Conservation (phyloP, 2,888 invertebrate genomes). For the Corbicula japonica region DNA sequence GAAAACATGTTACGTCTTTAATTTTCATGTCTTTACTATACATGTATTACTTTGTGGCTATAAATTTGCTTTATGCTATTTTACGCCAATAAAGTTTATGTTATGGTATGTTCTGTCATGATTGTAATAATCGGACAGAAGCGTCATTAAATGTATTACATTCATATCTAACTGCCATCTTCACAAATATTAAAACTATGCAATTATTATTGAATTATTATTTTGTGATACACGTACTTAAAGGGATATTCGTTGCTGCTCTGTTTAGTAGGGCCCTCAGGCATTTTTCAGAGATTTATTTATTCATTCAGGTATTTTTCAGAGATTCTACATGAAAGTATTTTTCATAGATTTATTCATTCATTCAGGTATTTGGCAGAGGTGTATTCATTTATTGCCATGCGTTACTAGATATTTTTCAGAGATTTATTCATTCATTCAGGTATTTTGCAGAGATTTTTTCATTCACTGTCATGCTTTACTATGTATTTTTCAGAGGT, state of each 20-base stretch:
- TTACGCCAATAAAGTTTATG: too few relatives aligned
- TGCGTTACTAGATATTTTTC: not conserved
- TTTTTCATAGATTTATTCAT: not conserved
- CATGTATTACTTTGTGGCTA: too few relatives aligned
- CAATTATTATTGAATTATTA: too few relatives aligned
- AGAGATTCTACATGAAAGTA: not conserved
- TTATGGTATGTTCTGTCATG: too few relatives aligned
- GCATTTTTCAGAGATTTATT: constrained; percentile 6
- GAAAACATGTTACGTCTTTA: too few relatives aligned
- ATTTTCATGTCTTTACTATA: too few relatives aligned
- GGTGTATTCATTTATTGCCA: not conserved
- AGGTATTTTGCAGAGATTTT: too few relatives aligned
- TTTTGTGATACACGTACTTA: constrained; percentile 70
- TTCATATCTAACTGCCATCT: not conserved
- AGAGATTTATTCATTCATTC: not conserved
- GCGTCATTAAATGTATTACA: too few relatives aligned
- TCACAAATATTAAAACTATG: constrained; percentile 18
- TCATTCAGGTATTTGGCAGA: not conserved
- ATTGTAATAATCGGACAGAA: too few relatives aligned
- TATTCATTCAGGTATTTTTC: not conserved
- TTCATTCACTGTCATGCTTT: too few relatives aligned
- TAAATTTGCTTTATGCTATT: too few relatives aligned
- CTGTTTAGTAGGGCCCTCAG: constrained; percentile 73
- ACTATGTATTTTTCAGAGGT: too few relatives aligned
- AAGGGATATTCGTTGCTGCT: constrained; percentile 70